phyloP scores from a whole-genome alignment of 35 echinoderm and acorn worm species.

The Anneissia japonica region DNA sequence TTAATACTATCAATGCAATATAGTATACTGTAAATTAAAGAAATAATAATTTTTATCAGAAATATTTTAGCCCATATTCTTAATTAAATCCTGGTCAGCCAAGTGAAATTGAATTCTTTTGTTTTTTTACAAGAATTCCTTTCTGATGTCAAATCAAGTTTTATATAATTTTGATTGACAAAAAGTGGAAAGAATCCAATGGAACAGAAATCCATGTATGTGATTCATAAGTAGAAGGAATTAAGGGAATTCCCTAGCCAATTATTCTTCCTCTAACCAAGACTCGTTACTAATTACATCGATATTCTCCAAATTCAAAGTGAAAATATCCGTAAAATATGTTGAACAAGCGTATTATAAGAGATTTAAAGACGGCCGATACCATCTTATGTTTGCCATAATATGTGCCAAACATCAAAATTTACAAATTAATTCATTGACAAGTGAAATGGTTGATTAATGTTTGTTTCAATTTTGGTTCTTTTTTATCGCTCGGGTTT shows the following conservation, averaged over 20 bases:
- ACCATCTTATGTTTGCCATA: neutral
- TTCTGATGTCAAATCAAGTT: neutral
- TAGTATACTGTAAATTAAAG: too few relatives aligned
- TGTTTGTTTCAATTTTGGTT: neutral
- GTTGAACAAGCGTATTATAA: neutral
- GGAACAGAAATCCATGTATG: neutral
- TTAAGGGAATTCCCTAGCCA: neutral
- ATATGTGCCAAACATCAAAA: neutral
- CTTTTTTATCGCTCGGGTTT: too few relatives aligned
- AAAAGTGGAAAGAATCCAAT: neutral
- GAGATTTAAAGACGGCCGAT: neutral
- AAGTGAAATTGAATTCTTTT: too few relatives aligned
- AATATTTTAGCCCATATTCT: too few relatives aligned
- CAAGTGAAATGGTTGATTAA: too few relatives aligned
- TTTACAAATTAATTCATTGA: neutral
- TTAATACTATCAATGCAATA: too few relatives aligned
- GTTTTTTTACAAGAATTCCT: too few relatives aligned
- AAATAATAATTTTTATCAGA: too few relatives aligned
- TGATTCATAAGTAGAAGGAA: neutral
- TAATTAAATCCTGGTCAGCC: too few relatives aligned
- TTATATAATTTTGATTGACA: neutral
- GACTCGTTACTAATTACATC: neutral
- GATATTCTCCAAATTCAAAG: neutral
- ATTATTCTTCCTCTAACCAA: neutral
- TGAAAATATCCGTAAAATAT: neutral